These are phyloP conservation scores for Magallana ariakensis DNA, from an alignment of 1,140 invertebrate genomes.

Conservation along the genomic window DNA sequence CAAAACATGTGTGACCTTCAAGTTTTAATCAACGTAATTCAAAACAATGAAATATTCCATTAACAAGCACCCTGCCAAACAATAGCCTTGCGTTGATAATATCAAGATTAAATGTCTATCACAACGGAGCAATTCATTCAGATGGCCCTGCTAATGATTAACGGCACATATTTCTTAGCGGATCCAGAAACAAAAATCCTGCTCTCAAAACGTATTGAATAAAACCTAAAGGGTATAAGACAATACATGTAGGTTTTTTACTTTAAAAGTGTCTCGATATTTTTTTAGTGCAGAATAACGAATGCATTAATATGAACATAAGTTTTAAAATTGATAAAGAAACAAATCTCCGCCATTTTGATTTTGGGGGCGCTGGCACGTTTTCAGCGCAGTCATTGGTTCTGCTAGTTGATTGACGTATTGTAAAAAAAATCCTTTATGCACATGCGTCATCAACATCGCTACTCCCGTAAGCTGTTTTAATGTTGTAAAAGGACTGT, in stretches of 20 bases:
- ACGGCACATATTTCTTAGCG: no score
- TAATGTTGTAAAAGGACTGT: not conserved
- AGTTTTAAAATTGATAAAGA: no score
- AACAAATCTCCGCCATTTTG: no score
- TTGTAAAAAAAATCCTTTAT: not conserved
- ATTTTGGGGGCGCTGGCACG: not conserved
- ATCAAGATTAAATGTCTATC: not conserved
- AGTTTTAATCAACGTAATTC: conserved; percentile 1
- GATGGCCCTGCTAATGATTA: not conserved
- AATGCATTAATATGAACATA: no score
- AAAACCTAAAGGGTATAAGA: no score
- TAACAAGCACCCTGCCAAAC: not conserved
- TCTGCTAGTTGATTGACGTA: not conserved
- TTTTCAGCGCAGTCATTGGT: conserved; percentile 6
- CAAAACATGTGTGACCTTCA: conserved; percentile 16
- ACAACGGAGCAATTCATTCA: not conserved
- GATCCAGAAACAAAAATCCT: no score
- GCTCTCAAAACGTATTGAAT: no score
- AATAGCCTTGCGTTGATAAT: not conserved
- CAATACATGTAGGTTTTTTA: no score
- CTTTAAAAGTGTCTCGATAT: no score
- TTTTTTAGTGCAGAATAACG: no score
- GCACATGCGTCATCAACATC: conserved; percentile 20
- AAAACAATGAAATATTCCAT: conserved; percentile 11
- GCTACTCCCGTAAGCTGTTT: not conserved